Evolutionary conservation across 1,140 invertebrate genomes (phyloP).

Genomic region (Cyclina sinensis): DNA sequence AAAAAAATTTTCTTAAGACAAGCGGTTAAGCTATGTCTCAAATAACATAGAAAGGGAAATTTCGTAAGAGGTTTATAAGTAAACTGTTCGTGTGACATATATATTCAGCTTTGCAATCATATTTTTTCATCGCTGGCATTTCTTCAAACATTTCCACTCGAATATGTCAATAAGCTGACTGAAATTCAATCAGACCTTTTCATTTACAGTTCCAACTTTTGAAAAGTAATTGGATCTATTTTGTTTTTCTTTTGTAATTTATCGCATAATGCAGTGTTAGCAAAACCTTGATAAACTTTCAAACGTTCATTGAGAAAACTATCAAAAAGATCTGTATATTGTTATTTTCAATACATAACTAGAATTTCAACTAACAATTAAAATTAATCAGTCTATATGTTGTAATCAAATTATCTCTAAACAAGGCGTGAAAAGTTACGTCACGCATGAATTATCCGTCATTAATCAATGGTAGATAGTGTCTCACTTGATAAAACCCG

Average conservation of each 20-base stretch:
- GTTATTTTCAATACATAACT: background rate
- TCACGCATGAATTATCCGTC: conserved; percentile 17
- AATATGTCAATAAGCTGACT: background rate
- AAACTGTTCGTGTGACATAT: no score
- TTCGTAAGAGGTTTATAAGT: no score
- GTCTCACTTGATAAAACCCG: no score
- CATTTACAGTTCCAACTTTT: background rate
- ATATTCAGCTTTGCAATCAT: no score
- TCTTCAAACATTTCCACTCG: background rate
- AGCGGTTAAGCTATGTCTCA: no score
- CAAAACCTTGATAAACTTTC: conserved; percentile 17
- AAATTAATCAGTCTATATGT: conserved; percentile 34
- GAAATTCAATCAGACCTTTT: background rate
- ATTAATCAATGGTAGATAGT: background rate
- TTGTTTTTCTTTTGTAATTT: conserved; percentile 9
- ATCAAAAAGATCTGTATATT: background rate
- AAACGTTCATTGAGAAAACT: background rate
- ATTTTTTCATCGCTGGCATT: background rate
- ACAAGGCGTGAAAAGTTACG: conserved; percentile 56
- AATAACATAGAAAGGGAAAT: no score
- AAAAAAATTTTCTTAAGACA: no score
- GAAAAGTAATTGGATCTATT: background rate
- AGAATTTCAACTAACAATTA: conserved; percentile 43
- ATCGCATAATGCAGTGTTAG: background rate
- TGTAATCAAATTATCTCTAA: conserved; percentile 52